A percentile compares a stretch with the other conserved stretches of the same genome.
phyloP scores from a whole-genome alignment of 1,140 invertebrate species.

The Drosophila tristis region DNA sequence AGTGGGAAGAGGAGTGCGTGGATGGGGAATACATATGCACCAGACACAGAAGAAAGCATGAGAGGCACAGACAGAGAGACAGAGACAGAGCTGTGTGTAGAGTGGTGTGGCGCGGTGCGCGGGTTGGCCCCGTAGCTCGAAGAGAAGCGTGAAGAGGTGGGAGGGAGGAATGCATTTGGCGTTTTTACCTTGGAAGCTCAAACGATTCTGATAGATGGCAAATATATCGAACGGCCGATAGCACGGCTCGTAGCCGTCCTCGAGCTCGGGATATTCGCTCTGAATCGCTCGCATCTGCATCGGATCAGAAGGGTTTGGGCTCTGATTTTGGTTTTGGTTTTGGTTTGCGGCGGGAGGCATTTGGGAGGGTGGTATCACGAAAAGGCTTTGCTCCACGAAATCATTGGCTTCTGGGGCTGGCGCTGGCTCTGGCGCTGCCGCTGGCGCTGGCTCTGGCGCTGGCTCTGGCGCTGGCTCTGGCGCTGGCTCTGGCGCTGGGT shows the following conservation, averaged over 20 bases:
- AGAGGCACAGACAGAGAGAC: constrained; percentile 18
- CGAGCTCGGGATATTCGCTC: constrained; percentile 39
- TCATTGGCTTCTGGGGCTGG: constrained; percentile 33
- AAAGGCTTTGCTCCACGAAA: constrained; percentile 62
- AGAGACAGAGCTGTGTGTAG: constrained; percentile 6
- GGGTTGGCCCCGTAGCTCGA: constrained; percentile 23
- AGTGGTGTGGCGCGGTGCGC: constrained; percentile 25
- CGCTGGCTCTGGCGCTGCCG: constrained; percentile 27
- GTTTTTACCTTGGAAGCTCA: constrained; percentile 80
- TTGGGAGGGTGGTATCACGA: constrained; percentile 74
- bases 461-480: constrained; percentile 21
- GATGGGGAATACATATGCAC: constrained; percentile 16
- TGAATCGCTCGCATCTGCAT: not conserved
- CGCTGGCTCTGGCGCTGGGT: constrained; percentile 27
- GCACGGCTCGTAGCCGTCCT: constrained; percentile 74
- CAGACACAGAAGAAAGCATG: constrained; percentile 14
- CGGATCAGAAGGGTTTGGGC: constrained; percentile 36
- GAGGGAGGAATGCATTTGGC: constrained; percentile 44
- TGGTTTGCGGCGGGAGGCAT: constrained; percentile 37
- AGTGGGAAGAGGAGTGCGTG: not conserved
- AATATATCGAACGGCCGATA: constrained; percentile 82
- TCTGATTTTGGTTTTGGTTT: constrained; percentile 32
- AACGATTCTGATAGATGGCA: constrained; percentile 81
- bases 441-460: constrained; percentile 14
- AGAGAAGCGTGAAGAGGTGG: constrained; percentile 35